These are phyloP conservation scores for Trichomycterus rosablanca DNA, from an alignment of 2,113 vertebrate genomes.

Conservation along the genomic window DNA sequence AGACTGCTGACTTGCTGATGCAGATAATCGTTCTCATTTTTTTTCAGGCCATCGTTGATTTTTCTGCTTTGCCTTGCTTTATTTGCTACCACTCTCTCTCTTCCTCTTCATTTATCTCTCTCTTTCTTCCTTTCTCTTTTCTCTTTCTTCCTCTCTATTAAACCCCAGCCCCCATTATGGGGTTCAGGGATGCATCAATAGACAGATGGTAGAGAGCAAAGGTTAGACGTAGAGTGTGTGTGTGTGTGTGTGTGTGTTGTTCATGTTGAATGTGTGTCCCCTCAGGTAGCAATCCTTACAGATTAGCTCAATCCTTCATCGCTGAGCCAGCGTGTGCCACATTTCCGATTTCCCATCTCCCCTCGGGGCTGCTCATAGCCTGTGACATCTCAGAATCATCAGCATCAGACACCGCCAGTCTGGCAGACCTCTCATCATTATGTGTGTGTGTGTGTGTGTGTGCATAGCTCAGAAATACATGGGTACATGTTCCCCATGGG, in stretches of 20 bases:
- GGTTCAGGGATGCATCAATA: slow-evolving; percentile 5
- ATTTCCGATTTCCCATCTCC: slow-evolving; percentile 30
- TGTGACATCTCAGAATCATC: slow-evolving; percentile 29
- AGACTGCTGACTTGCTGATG: slow-evolving; percentile 42
- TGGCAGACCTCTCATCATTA: not conserved
- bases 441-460: slow-evolving; percentile 15
- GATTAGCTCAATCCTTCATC: slow-evolving; percentile 23
- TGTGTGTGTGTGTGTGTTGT: slow-evolving; percentile 20
- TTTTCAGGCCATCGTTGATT: slow-evolving; percentile 24
- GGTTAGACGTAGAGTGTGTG: not conserved
- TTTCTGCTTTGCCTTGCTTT: slow-evolving; percentile 35
- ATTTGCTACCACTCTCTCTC: slow-evolving; percentile 5
- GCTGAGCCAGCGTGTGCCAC: slow-evolving; percentile 25
- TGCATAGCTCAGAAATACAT: not conserved
- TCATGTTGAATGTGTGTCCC: slow-evolving; percentile 1
- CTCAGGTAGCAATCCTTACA: slow-evolving; percentile 28
- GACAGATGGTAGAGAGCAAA: slow-evolving; percentile 16
- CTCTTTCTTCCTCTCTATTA: not conserved
- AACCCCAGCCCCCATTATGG: not conserved
- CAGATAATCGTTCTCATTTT: slow-evolving; percentile 42
- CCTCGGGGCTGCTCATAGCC: slow-evolving; percentile 18
- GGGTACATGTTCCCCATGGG: not conserved
- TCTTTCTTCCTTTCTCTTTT: slow-evolving; percentile 11
- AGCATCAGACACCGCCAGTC: slow-evolving; percentile 27
- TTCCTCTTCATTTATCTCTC: slow-evolving; percentile 19